phyloP scores from a whole-genome alignment of 2,113 vertebrate genomes.

The Machaerirhynchus nigripectus region DNA sequence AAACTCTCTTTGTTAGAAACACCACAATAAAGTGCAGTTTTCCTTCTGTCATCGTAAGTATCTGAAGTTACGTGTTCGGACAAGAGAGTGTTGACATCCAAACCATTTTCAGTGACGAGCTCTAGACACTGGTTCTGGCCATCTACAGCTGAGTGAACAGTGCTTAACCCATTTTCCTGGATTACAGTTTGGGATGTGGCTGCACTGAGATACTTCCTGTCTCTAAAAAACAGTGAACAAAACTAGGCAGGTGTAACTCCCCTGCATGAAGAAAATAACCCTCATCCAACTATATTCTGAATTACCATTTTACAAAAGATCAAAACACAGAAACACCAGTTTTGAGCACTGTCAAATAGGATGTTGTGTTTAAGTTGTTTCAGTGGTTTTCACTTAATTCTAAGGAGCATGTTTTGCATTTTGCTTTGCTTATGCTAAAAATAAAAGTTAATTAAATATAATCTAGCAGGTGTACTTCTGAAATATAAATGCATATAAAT shows the following conservation, averaged over 20 bases:
- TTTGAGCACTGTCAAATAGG: not conserved
- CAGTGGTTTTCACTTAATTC: not conserved
- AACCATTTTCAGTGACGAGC: conserved; percentile 78
- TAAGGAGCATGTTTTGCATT: not conserved
- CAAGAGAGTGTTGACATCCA: conserved; percentile 80
- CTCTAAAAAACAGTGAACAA: conserved; percentile 59
- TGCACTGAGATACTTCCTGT: conserved; percentile 82
- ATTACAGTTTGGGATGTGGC: conserved; percentile 80
- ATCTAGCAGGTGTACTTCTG: not conserved
- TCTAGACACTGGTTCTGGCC: conserved; percentile 83
- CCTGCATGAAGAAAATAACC: not conserved
- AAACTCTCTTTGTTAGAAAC: conserved; percentile 83
- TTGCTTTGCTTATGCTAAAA: not conserved
- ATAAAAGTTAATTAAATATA: not conserved
- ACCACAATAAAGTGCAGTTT: conserved; percentile 78
- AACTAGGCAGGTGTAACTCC: not conserved
- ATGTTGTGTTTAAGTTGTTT: not conserved
- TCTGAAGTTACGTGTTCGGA: conserved; percentile 74
- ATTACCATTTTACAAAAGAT: not conserved
- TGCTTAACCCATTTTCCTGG: conserved; percentile 77
- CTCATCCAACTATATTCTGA: not conserved
- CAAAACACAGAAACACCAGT: not conserved
- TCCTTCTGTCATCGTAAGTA: conserved; percentile 80
- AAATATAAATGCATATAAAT: not conserved
- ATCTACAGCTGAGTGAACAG: conserved; percentile 83